These are phyloP conservation scores for Mnemiopsis leidyi DNA, from an alignment of 37 sponge, comb jelly and placozoan genomes.

Conservation along the genomic window DNA sequence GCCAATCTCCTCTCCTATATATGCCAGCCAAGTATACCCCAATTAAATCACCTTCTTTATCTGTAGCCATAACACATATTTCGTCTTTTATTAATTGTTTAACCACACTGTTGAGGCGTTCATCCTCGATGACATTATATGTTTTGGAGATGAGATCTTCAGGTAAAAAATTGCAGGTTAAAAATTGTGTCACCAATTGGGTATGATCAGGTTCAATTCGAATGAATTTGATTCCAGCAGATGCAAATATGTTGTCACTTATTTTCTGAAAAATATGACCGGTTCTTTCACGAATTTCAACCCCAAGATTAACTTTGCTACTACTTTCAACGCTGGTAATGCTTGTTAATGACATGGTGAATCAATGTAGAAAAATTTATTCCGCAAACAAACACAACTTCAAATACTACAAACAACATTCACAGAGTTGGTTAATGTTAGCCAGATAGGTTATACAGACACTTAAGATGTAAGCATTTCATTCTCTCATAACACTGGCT, in stretches of 20 bases:
- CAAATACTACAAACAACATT: neutral
- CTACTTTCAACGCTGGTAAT: neutral
- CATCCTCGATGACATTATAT: neutral
- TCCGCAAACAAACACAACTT: neutral
- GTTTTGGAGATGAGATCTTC: neutral
- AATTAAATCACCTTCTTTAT: constrained; percentile 5
- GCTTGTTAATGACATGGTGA: too few species aligned
- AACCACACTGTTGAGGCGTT: neutral
- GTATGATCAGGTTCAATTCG: neutral
- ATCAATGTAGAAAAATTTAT: neutral
- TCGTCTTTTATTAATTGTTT: neutral
- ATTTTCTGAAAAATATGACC: neutral
- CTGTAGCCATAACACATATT: constrained; percentile 39
- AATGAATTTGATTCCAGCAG: neutral
- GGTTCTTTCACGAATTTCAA: neutral
- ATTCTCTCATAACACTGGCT: too few species aligned
- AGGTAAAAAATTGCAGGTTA: neutral
- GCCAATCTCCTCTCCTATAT: neutral
- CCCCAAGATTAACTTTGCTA: neutral
- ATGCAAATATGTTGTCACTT: neutral
- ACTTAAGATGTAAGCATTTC: neutral
- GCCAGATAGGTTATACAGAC: neutral
- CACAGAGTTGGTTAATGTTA: neutral
- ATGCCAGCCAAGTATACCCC: neutral
- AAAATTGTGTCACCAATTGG: neutral